Evolutionary conservation across 2,113 vertebrate species (phyloP), one percentile per base, ranked within the genome.

Genomic region (Aythya baeri): DNA sequence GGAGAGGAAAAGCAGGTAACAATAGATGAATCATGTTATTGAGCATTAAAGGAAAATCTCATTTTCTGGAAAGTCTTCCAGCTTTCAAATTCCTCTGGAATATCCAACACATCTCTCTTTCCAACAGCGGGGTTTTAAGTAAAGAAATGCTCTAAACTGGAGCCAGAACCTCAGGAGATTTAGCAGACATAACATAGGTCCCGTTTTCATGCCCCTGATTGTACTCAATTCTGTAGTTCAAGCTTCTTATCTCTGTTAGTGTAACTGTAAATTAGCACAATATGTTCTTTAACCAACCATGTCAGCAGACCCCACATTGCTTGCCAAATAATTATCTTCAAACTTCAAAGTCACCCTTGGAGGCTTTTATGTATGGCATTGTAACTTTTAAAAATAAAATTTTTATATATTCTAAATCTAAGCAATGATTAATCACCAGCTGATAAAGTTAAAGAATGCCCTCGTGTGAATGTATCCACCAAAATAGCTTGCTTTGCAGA

Each of bases 251-350:
- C 93, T 96, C 86, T 94, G 80, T 79, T 86, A 94, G 90, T 92
- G 27, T 78, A 96, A 95, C 83, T 91, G 76, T 72, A 96, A 95
- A 96, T 96, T 92, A 93, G 86, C 88, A 90, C 92, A 96, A 84
- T 81, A 91, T 90, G 92, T 90, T 97, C 93, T 88, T 95, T 95
- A 96, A 93, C 79, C 76, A 95, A 36, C 76, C 70, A 65, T 92
- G 83, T 94, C 80, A 94, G 93, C 86, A 95, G 83, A 94, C 83
- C 88, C 62, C 90, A 83, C 18, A 7, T 78, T 94, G 88, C 90
- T 92, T 95, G 95, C 90, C 65, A 84, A 96, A 96, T 86, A 97
- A 96, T 92, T 95, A 91, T 95, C 85, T 87, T 92, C 55, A 90
- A 77, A 92, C 87, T 96, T 94, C 93, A 88, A 95, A 95, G 94